phyloP scores from a whole-genome alignment of 2,888 invertebrate genomes.

The Heteromyza rotundicornis region DNA sequence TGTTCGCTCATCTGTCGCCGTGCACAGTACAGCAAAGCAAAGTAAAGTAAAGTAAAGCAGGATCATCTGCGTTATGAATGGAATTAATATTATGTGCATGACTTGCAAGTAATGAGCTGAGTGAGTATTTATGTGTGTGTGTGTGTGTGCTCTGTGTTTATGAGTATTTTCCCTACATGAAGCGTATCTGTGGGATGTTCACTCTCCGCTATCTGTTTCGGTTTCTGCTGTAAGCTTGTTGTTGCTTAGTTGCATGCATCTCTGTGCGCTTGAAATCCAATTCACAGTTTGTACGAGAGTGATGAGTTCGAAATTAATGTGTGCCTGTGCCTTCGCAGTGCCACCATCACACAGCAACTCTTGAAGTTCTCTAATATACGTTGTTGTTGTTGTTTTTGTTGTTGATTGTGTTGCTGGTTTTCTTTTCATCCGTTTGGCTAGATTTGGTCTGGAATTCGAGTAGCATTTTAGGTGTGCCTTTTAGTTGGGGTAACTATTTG shows the following conservation, averaged over 20 bases:
- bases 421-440: too few species aligned
- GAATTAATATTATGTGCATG: slow-evolving; percentile 20
- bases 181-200: slow-evolving; percentile 2
- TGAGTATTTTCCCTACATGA: too few species aligned
- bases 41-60: slow-evolving; percentile 2
- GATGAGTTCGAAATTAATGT: slow-evolving; percentile 14
- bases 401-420: background rate
- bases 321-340: background rate
- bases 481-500: too few species aligned
- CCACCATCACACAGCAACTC: too few species aligned
- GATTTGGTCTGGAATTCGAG: too few species aligned
- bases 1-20: background rate
- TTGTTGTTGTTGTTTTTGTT: background rate
- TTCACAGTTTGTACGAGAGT: slow-evolving; percentile 13
- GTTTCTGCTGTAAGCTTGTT: background rate
- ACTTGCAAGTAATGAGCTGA: slow-evolving; percentile 13
- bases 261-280: slow-evolving; percentile 12
- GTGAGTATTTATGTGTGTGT: too few species aligned
- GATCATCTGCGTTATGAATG: slow-evolving; percentile 16
- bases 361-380: too few species aligned
- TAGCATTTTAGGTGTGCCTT: too few species aligned
- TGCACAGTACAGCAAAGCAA: background rate
- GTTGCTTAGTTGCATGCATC: background rate
- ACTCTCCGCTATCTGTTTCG: background rate
- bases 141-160: too few species aligned